Evolutionary conservation across 2,113 vertebrate genomes (phyloP), one percentile per base, ranked within the genome.

Genomic region (Cyanocitta stelleri): DNA sequence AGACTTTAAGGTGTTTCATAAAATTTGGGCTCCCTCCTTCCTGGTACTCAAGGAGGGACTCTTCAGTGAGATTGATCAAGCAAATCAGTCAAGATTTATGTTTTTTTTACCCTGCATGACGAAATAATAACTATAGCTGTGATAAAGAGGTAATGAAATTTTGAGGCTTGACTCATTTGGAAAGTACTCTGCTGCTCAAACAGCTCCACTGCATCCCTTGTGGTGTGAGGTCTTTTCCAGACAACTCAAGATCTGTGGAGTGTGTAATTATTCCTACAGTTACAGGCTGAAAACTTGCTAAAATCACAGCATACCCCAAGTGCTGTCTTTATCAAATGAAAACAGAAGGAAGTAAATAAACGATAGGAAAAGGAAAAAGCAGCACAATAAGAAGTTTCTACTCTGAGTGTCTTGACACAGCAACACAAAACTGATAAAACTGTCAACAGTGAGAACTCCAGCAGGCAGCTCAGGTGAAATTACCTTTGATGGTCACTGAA

Each of bases 401-500:
- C 11, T 72, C 29, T 7, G 37, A 90, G n/a, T 17, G 74, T 91
- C 46, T 64, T 8, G 64, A 51, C 41, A 30, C 10, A 51, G 52
- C 9, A 33, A 46, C 20, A 16, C 51, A 49, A 49, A 49, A 24
- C 61, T n/a, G 59, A n/a, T 30, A 71, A 46, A 82, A 26, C 11
- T 20, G 27, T 26, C 33, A 72, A 35, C 32, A 49, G 74, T 13
- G 32, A 73, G 51, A 83, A 41, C 21, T 15, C 39, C 19, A 24
- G 7, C 12, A 44, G 72, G 58, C 19, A 67, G 63, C 56, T 17
- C 3, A 11, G 17, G 58, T 1, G 2, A 3, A 39, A 59, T 85
- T 98, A 99, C 99, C 99, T 99, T 98, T 99, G 90, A 99, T 95
- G 13, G 98, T 97, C 89, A 99, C 99, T 15, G 98, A 98, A 98